Percentiles rank a stretch among this genome's conserved stretches.
phyloP scores from a whole-genome alignment of 2,888 invertebrate genomes.

The Hyppa rectilinea region DNA sequence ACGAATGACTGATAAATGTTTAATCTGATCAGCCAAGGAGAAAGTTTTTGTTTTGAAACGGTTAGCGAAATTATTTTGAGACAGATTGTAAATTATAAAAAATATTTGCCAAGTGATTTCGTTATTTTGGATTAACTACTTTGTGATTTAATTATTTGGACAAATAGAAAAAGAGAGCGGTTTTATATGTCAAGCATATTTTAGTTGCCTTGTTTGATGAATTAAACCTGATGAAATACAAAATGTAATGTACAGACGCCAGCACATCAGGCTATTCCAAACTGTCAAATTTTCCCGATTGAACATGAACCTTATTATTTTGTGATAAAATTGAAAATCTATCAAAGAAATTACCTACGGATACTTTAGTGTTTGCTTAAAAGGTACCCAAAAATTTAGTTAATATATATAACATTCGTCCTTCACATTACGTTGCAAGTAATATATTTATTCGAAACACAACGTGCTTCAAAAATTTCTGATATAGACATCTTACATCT shows the following conservation, averaged over 20 bases:
- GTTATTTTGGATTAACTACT: not conserved
- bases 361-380: not conserved
- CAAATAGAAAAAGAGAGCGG: not conserved
- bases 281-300: too few relatives aligned
- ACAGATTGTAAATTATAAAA: not conserved
- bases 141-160: constrained; percentile 4
- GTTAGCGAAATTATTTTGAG: constrained; percentile 2
- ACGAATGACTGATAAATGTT: constrained; percentile 15
- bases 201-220: not conserved
- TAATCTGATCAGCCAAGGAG: constrained; percentile 51
- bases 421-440: not conserved
- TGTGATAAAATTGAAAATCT: too few relatives aligned
- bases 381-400: not conserved
- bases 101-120: not conserved
- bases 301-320: too few relatives aligned
- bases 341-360: too few relatives aligned
- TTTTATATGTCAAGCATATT: not conserved
- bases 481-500: constrained; percentile 17
- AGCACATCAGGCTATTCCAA: too few relatives aligned
- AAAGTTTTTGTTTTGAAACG: constrained; percentile 50
- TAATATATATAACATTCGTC: not conserved
- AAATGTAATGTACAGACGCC: not conserved
- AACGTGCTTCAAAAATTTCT: not conserved
- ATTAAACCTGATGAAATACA: not conserved
- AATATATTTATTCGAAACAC: not conserved